phyloP scores from a whole-genome alignment of 2,113 vertebrate species.

The Mungos mungo region DNA sequence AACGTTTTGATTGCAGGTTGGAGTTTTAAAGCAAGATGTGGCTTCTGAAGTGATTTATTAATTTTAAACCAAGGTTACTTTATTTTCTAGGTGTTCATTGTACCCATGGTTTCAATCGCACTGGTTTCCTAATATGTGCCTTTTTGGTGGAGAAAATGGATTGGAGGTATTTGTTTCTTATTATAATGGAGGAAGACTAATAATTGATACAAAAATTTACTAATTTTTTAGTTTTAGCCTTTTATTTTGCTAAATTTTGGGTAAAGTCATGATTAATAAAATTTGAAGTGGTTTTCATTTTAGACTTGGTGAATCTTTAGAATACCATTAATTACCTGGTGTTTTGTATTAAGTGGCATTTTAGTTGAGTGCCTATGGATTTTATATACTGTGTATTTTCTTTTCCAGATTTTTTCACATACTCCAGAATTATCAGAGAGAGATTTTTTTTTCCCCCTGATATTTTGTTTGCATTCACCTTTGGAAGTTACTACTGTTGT shows the following conservation, averaged over 20 bases:
- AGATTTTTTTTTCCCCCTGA: not conserved
- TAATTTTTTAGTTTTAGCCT: constrained; percentile 43
- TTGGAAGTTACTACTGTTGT: constrained; percentile 1
- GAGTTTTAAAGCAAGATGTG: constrained; percentile 52
- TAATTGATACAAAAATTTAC: not conserved
- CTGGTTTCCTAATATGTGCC: constrained; percentile 98
- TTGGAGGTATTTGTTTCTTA: constrained; percentile 92
- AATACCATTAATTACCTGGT: not conserved
- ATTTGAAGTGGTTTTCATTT: constrained; percentile 49
- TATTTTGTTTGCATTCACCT: constrained; percentile 24
- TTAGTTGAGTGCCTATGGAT: not conserved
- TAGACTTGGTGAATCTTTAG: constrained; percentile 7
- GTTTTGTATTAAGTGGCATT: not conserved
- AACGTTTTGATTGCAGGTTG: constrained; percentile 21
- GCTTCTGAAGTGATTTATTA: not conserved
- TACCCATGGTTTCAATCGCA: constrained; percentile 98
- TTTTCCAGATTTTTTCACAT: not conserved
- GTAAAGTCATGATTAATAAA: constrained; percentile 39
- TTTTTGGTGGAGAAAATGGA: constrained; percentile 99
- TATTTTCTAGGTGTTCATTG: constrained; percentile 95
- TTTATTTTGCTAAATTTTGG: constrained; percentile 49
- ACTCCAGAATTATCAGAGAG: constrained; percentile 2
- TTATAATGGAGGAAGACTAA: constrained; percentile 45
- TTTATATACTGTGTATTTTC: not conserved
- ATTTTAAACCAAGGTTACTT: constrained; percentile 67